phyloP scores from a whole-genome alignment of 2,888 invertebrate species.

The Chaetogeoica ovagalla region DNA sequence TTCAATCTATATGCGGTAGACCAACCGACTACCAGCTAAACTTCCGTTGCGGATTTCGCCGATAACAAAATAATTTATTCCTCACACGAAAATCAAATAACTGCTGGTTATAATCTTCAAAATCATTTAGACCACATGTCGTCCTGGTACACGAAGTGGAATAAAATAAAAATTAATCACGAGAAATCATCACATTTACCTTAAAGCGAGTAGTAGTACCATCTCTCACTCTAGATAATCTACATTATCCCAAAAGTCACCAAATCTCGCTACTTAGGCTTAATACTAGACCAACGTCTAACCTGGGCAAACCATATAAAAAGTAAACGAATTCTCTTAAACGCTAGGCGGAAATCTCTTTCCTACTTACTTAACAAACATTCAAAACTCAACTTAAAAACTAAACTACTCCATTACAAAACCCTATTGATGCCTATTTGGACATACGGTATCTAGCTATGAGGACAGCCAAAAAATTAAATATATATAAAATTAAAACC shows the following conservation, averaged over 20 bases:
- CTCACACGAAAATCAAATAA: background rate
- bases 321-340: background rate
- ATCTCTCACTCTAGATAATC: no score
- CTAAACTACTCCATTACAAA: background rate
- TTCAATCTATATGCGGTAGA: background rate
- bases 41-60: background rate
- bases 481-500: background rate
- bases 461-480: no score
- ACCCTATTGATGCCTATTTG: no score
- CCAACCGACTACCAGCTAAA: background rate
- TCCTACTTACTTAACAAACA: background rate
- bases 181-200: background rate
- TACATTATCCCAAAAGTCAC: no score
- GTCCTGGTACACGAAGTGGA: background rate
- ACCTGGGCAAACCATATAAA: background rate
- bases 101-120: background rate
- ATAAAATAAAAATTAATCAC: slow-evolving; percentile 1
- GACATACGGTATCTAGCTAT: no score
- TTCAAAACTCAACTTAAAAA: slow-evolving; percentile 1
- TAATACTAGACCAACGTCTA: background rate
- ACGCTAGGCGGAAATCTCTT: background rate
- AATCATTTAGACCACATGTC: background rate
- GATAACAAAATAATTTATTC: background rate
- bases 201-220: background rate
- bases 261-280: no score